Conservation (phyloP, 2,113 vertebrate genomes). For the Calonectris borealis region DNA sequence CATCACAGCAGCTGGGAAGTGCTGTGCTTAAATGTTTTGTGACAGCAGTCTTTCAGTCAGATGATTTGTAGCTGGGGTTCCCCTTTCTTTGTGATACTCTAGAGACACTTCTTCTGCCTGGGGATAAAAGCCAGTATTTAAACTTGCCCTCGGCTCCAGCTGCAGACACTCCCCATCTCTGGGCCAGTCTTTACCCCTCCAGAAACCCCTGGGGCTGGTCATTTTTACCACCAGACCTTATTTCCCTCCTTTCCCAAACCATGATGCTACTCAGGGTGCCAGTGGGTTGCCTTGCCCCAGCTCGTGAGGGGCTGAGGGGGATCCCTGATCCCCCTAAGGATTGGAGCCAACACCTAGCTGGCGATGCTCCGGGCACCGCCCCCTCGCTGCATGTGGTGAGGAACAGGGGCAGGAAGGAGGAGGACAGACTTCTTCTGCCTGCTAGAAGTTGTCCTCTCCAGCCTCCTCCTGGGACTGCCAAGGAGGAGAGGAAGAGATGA, state of each 20-base stretch:
- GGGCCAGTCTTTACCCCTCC: neutral
- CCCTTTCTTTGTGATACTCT: neutral
- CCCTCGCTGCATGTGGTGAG: neutral
- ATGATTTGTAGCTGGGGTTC: neutral
- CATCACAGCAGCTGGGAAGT: neutral
- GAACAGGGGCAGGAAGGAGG: neutral
- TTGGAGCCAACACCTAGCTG: neutral
- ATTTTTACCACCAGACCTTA: neutral
- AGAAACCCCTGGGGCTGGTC: neutral
- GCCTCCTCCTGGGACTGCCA: neutral
- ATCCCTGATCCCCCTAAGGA: no score
- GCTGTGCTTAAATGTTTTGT: neutral
- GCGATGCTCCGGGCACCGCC: neutral
- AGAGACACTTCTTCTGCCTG: neutral
- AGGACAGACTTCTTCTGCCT: neutral
- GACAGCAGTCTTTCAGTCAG: neutral
- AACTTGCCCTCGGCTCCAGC: accelerated
- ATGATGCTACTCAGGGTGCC: neutral
- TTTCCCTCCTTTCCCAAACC: neutral
- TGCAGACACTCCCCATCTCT: neutral
- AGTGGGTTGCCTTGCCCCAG: neutral
- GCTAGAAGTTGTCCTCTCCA: neutral
- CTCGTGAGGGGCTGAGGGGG: neutral
- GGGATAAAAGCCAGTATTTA: neutral
- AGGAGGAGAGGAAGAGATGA: neutral